Base-by-base conservation (phyloP, 1,140 invertebrate species). In the Heliconius hermathena region DNA sequence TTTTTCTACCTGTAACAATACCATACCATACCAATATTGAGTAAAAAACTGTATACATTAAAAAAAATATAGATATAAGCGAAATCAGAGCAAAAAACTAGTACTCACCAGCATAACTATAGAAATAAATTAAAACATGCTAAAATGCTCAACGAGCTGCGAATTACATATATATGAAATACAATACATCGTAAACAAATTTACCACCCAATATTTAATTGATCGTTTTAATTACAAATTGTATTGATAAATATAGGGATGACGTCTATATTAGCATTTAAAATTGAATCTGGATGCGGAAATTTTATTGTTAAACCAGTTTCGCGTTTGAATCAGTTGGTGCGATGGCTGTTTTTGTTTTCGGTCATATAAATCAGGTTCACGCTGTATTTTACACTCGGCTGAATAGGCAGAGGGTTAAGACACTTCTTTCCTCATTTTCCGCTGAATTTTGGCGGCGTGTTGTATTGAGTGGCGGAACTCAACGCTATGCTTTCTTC, bases 81-180 rank as follows among this genome's bases (percentile, higher is more conserved):
- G 9, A 57, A 57, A n/a, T 57, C 54, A 57, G n/a, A n/a, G n/a
- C n/a, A n/a, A n/a, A n/a, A n/a, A n/a, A n/a, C n/a, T n/a, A 54
- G 54, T 22, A 22, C 3, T 22, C 22, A 16, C 9, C 13, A 16
- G 26, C 11, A 66, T n/a, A 74, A 22, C 9, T 16, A 66, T 26
- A 16, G 41, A 16, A 46, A 46, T 46, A 66, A 66, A 66, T 66
- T 29, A 74, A 33, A 74, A 33, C 29, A 54, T 57, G 33, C 33
- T 74, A 54, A 74, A 74, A 74, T 74, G 73, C 33, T 74, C 73
- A 74, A 54, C 16, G 54, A 36, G 5, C 73, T 41, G 73, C 57
- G 29, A 74, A 74, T 54, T 74, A 36, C 33, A 36, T 36, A 74
- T 66, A 66, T 66, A 74, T 57, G 36, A 33, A 29, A 74, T 9